Conservation (phyloP, 2,797 vertebrate genomes). For the Protosalanx chinensis region DNA sequence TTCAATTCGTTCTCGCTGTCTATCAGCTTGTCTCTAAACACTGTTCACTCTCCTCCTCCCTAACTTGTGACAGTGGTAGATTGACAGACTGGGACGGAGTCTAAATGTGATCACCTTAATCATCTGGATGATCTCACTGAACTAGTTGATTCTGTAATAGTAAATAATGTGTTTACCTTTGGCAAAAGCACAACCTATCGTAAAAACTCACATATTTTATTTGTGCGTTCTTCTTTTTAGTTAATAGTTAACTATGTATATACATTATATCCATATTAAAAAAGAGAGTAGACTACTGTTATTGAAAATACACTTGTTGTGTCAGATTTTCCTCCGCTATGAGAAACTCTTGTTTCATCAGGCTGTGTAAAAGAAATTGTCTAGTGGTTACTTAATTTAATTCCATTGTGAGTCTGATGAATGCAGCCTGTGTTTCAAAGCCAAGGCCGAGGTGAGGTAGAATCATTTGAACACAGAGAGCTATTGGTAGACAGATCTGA, state of each 20-base stretch:
- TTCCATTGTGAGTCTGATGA: background rate
- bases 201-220: too few species aligned
- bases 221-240: background rate
- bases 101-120: background rate
- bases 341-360: background rate
- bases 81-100: background rate
- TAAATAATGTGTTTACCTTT: too few species aligned
- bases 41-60: background rate
- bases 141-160: background rate
- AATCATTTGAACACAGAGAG: background rate
- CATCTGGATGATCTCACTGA: background rate
- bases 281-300: too few species aligned
- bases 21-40: background rate
- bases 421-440: constrained; percentile 7
- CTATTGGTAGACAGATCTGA: background rate
- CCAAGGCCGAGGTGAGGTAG: background rate
- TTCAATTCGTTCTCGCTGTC: constrained; percentile 1
- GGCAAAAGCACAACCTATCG: too few species aligned
- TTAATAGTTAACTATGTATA: background rate
- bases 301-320: background rate
- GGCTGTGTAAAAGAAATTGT: background rate
- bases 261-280: too few species aligned
- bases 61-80: background rate
- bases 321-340: background rate
- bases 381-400: background rate